Evolutionary conservation across 2,797 vertebrate species (phyloP), one percentile per base, ranked within the genome.

Genomic region (Enteromius unitaeniatus): DNA sequence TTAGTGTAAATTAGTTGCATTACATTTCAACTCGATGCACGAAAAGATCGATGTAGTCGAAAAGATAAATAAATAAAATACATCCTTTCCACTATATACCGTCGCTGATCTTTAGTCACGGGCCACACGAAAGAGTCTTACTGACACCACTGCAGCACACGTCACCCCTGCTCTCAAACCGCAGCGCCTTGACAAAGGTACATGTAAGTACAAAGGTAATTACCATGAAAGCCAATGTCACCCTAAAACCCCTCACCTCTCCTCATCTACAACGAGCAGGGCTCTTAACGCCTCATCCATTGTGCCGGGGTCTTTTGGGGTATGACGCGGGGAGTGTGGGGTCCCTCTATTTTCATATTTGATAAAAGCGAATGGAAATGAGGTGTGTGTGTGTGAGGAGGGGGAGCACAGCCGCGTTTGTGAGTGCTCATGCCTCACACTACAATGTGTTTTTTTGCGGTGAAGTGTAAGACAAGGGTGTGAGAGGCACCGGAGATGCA

Each of bases 141-240:
- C 74, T 80, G 83, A 84, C 90, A 86, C 81, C 84, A 86, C 83
- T 86, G 42, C 76, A 75, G 47, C 90, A 42, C 49, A 62, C 67
- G 85, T 88, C 88, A 91, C 89, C 89, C 89, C 84, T 87, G 87
- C 90, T 89, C 87, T 88, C 86, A 89, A 92, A 91, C 91, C 86
- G 90, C 91, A 91, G 87, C 89, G 82, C 78, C 60, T 86, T 90
- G 89, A 92, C 91, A 91, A 93, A 86, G 89, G 87, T 88, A 28
- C 28, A 28, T 28, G 28, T 28, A 92, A 88, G 88, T 90, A 87
- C 91, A 89, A 88, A 90, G 90, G 91, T 91, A 93, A 93, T 94
- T 93, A 92, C 89, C 89, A 92, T 92, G 91, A 93, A 93, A 93
- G 92, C 92, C 76, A 79, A 79, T 81, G 83, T 81, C 80, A 87